phyloP scores from a whole-genome alignment of 2,113 vertebrate genomes.

The Micronisus gabar region DNA sequence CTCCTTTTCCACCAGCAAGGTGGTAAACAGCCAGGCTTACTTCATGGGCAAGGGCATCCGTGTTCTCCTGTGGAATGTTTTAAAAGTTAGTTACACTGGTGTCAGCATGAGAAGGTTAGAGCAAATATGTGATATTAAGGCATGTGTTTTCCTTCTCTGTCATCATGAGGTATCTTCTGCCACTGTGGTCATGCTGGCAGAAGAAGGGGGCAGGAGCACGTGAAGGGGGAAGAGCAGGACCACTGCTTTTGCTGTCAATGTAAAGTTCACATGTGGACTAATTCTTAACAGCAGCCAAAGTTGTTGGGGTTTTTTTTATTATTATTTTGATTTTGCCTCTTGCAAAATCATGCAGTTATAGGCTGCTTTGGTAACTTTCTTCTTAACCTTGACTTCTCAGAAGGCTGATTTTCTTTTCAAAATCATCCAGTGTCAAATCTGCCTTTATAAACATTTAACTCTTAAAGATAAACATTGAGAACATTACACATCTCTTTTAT shows the following conservation, averaged over 20 bases:
- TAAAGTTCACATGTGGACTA: background rate
- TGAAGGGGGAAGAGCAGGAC: background rate
- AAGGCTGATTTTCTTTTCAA: background rate
- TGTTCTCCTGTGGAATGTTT: slow-evolving; percentile 78
- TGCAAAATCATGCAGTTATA: background rate
- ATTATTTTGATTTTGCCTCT: background rate
- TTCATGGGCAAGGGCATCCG: slow-evolving; percentile 85
- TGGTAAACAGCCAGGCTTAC: slow-evolving; percentile 87
- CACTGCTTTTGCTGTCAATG: background rate
- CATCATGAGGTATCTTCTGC: background rate
- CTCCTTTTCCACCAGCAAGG: slow-evolving; percentile 87
- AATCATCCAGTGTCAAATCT: background rate
- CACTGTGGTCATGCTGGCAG: background rate
- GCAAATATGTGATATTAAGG: background rate
- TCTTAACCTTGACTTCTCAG: background rate
- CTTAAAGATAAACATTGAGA: background rate
- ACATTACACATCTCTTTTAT: background rate
- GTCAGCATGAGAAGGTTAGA: background rate
- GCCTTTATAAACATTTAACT: background rate
- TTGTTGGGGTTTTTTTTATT: background rate
- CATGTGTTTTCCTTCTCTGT: background rate
- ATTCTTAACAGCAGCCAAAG: background rate
- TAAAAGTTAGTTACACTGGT: background rate
- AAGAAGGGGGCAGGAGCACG: background rate
- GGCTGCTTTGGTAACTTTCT: background rate